Base-by-base conservation (phyloP, 2,113 vertebrate species). In the Cochlearius cochlearius region DNA sequence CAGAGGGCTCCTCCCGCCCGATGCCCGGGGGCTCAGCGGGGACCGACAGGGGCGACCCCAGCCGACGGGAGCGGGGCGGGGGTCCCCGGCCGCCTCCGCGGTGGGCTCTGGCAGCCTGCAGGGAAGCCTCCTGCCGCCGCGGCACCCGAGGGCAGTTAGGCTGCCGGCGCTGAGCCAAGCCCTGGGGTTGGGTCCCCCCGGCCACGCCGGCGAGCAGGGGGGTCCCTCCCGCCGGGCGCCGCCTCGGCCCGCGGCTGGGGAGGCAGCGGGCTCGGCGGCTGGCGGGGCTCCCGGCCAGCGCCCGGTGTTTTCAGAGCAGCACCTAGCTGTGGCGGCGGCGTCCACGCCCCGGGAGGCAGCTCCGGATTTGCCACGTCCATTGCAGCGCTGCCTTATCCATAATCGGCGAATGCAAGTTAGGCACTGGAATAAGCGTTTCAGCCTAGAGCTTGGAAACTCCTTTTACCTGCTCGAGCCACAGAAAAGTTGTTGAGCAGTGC, bases 401-500 rank as follows among this genome's bases (percentile, higher is more conserved):
- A 79, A 15, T 5, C 59, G 74, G 74, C 43, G 36, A 56, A 6
- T 5, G 11, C 47, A 16, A 74, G 39, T 45, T 30, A 20, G 71
- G 32, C 60, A 0, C 56, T 21, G 78, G 32, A 29, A 49, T 22
- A 8, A 50, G 72, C 38, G 1, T 77, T 81, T 67, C 47, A 25
- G 1, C 30, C 30, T 16, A 11, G 26, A 75, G 66, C 69, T 53
- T 34, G 30, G 2, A 59, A 82, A 62, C 62, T 91, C 52, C 69
- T 72, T 78, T 60, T 91, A 95, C 92, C 83, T 92, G 88, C 59
- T 86, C 30, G 66, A 47, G 75, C 64, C 41, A 1, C 36, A 5
- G 75, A 92, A 84, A 93, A 96, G 62, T 94, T 85, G 95, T 76
- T 78, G 76, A 95, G 94, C 84, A 95, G 94, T 94, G 93, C 95